Percentiles rank a stretch among this genome's conserved stretches.
These are phyloP conservation scores for Agrypnia vestita DNA, from an alignment of 1,140 invertebrate species.

Conservation along the genomic window DNA sequence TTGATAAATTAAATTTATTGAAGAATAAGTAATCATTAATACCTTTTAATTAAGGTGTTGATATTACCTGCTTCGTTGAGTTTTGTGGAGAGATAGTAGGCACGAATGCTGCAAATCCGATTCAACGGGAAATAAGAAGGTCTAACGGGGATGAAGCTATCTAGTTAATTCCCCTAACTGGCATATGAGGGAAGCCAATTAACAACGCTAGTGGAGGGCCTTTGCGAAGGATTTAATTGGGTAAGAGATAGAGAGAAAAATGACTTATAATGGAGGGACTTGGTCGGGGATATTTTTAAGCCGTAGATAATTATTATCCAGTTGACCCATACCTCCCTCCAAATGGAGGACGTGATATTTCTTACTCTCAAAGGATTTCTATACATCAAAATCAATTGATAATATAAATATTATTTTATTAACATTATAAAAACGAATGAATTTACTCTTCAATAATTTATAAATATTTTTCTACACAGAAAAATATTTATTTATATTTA, in stretches of 20 bases:
- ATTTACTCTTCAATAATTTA: too few species aligned
- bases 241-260: conserved; percentile 56
- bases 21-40: conserved; percentile 24
- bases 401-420: too few species aligned
- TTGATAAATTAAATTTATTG: neutral
- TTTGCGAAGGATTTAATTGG: conserved; percentile 61
- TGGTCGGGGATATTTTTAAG: conserved; percentile 44
- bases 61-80: conserved; percentile 32
- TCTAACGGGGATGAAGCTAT: conserved; percentile 49
- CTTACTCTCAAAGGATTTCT: too few species aligned
- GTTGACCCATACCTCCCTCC: conserved; percentile 25
- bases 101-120: conserved; percentile 52
- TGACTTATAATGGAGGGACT: conserved; percentile 52
- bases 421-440: too few species aligned
- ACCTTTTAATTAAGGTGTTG: conserved; percentile 22
- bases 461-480: too few species aligned
- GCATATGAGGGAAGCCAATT: conserved; percentile 61
- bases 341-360: neutral
- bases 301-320: conserved; percentile 47
- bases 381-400: too few species aligned
- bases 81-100: conserved; percentile 28
- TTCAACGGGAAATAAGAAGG: conserved; percentile 59
- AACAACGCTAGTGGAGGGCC: conserved; percentile 55
- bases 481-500: too few species aligned
- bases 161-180: conserved; percentile 58